Evolutionary conservation across 2,888 invertebrate genomes (phyloP), one percentile per base, ranked within the genome.

Genomic region (Matsumyia berberina): DNA sequence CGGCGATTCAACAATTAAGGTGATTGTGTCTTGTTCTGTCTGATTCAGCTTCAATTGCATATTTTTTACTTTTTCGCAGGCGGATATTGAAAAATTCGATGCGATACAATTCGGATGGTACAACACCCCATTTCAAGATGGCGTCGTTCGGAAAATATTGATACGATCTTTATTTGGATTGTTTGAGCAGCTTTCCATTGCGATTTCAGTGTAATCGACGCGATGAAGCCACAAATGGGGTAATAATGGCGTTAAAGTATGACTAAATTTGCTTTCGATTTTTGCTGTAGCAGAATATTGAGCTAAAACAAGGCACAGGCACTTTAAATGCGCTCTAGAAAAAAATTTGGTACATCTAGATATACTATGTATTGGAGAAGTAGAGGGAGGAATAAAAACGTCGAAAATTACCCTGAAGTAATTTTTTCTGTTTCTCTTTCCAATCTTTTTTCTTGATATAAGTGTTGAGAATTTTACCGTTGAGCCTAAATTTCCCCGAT

Each of bases 181-280:
- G 24, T 44, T 9, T 42, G 80, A 85, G 44, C 85, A 80, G 85
- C 85, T 80, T 85, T 74, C 79, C 80, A 70, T 83, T 64, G 85
- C 85, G 85, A 85, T 85, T 85, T 85, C 85, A 85, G 85, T 85
- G 85, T 80, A 80, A 85, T 85, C 85, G 85, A 85, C 85, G 85
- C 85, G 85, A 85, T 85, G 85, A 74, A 70, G 79, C 79, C 79
- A 85, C 69, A 74, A 85, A 74, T 57, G 62, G 51, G 51, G 79
- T 74, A 64, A 2, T 15, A 51, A 79, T 72, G 51, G 67, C 62
- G 62, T 58, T 55, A 57, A 70, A 17, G 55, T 62, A 67, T 29
- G 51, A 74, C 73, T 78, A 78, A 46, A 78, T 62, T 78, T 51
- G 35, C 33, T 53, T 70, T 46, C 51, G 19, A 5, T 33, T 44